A percentile compares a stretch with the other conserved stretches of the same genome.
Conservation (phyloP, 2,888 invertebrate species). For the Drosophila diplacantha region DNA sequence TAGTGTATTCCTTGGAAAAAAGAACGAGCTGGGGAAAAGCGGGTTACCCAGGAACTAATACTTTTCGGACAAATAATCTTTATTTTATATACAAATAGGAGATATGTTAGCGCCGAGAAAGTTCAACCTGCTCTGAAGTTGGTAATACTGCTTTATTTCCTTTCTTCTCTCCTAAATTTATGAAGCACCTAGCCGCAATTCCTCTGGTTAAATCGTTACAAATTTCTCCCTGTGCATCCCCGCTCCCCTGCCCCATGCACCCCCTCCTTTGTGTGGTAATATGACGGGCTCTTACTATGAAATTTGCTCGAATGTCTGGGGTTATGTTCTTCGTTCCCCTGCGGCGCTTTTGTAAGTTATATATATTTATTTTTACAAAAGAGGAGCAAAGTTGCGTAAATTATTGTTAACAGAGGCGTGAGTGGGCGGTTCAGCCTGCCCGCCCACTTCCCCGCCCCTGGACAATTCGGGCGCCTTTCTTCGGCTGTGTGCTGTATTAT, state of each 20-base stretch:
- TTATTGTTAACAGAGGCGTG: conserved; percentile 70
- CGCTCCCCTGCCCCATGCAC: neutral
- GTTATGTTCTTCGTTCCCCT: conserved; percentile 31
- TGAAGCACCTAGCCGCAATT: too few relatives aligned
- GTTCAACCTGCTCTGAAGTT: neutral
- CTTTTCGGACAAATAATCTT: too few relatives aligned
- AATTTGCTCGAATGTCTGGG: conserved; percentile 40
- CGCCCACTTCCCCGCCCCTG: conserved; percentile 2
- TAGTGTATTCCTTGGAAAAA: too few relatives aligned
- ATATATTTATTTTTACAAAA: conserved; percentile 64
- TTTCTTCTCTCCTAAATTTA: too few relatives aligned
- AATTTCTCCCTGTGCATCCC: neutral
- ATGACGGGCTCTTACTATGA: conserved; percentile 71
- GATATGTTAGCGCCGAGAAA: neutral
- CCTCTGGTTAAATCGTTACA: neutral
- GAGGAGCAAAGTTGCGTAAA: conserved; percentile 71
- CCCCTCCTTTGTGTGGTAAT: conserved; percentile 49
- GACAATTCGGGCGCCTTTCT: conserved; percentile 32
- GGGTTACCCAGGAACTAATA: neutral
- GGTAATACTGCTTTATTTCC: too few relatives aligned
- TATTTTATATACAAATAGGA: neutral
- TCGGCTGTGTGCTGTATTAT: conserved; percentile 20
- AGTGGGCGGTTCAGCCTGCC: conserved; percentile 42
- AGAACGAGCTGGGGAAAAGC: neutral
- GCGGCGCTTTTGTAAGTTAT: conserved; percentile 64